These are phyloP conservation scores for Rhinogobio ventralis DNA, from an alignment of 2,797 vertebrate species.

Conservation along the genomic window DNA sequence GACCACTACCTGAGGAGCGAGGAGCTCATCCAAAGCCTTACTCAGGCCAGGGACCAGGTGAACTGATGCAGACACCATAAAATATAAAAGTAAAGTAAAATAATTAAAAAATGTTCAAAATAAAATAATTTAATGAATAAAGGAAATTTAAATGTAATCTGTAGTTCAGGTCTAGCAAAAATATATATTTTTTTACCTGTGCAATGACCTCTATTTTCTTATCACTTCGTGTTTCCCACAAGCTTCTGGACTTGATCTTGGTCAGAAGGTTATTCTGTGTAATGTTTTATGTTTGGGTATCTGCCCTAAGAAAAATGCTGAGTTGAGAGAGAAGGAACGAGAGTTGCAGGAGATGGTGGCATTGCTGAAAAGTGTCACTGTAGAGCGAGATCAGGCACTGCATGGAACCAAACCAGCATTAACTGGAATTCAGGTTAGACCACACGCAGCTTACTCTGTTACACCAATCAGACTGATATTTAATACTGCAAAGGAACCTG, in stretches of 20 bases:
- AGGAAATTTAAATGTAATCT: not conserved
- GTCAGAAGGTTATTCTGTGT: not conserved
- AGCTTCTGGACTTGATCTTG: not conserved
- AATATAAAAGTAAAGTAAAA: not conserved
- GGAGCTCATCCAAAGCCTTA: slow-evolving; percentile 78
- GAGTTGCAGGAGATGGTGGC: slow-evolving; percentile 70
- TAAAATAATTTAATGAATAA: no score
- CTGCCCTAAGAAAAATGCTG: slow-evolving; percentile 71
- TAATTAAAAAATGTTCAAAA: not conserved
- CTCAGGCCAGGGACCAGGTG: slow-evolving; percentile 81
- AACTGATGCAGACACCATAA: slow-evolving; percentile 3
- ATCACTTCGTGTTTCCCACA: not conserved
- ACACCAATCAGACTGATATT: slow-evolving; percentile 17
- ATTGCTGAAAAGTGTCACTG: slow-evolving; percentile 67
- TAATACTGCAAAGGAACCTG: not conserved
- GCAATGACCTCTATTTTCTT: not conserved
- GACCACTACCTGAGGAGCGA: slow-evolving; percentile 78
- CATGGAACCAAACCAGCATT: slow-evolving; percentile 53
- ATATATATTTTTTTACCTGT: not conserved
- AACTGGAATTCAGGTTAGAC: slow-evolving; percentile 65
- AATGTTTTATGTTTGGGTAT: slow-evolving; percentile 1
- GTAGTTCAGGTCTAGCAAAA: not conserved
- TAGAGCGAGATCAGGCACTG: slow-evolving; percentile 76
- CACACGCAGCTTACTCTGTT: slow-evolving; percentile 32
- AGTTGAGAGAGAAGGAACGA: slow-evolving; percentile 76